These are phyloP conservation scores for Platichthys stellatus DNA, from an alignment of 2,113 vertebrate species.

Conservation along the genomic window DNA sequence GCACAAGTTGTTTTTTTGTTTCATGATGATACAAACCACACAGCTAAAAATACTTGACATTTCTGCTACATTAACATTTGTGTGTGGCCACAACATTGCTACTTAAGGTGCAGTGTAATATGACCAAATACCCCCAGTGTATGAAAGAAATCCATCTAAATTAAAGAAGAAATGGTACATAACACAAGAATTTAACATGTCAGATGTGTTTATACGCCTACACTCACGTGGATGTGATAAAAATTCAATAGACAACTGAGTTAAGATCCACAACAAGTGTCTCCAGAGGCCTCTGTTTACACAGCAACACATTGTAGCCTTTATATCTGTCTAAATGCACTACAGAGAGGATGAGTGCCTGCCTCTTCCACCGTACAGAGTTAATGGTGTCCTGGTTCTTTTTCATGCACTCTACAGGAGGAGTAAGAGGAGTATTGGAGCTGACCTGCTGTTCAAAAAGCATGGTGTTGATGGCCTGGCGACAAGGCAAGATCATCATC, in stretches of 20 bases:
- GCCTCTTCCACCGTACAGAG: neutral
- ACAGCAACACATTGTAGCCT: neutral
- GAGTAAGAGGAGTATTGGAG: neutral
- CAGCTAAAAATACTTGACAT: neutral
- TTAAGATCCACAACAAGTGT: neutral
- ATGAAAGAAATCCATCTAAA: neutral
- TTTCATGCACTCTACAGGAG: no score
- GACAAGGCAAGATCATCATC: constrained; percentile 98
- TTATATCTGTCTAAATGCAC: neutral
- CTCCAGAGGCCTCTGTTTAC: neutral
- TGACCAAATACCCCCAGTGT: neutral
- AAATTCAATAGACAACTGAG: constrained; percentile 6
- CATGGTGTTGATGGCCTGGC: constrained; percentile 97
- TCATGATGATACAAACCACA: neutral
- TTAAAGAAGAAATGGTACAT: neutral
- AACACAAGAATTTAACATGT: neutral
- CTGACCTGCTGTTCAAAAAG: constrained; percentile 98
- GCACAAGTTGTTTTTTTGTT: neutral
- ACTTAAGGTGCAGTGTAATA: neutral
- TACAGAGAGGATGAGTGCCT: neutral
- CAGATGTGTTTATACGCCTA: constrained; percentile 13
- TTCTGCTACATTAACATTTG: neutral
- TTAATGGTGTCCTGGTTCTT: neutral
- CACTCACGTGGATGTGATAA: constrained; percentile 2
- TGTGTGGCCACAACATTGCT: neutral